These are phyloP conservation scores for Macropodus opercularis DNA, from an alignment of 2,797 vertebrate species.

Conservation along the genomic window DNA sequence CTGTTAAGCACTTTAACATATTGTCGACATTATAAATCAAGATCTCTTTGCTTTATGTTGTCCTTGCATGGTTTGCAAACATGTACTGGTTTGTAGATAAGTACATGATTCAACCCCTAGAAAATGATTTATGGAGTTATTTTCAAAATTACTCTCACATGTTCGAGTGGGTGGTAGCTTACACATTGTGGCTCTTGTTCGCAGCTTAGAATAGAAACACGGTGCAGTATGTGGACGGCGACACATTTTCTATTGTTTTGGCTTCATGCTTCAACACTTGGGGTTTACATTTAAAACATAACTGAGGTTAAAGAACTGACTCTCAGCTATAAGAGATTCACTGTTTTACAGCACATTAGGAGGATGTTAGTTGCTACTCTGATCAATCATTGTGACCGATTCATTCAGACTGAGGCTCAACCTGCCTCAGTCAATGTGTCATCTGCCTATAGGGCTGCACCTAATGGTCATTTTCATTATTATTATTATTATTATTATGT, in stretches of 20 bases:
- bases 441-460: background rate
- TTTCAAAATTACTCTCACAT: conserved; percentile 61
- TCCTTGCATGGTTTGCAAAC: background rate
- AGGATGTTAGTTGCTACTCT: background rate
- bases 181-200: conserved; percentile 62
- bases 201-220: conserved; percentile 62
- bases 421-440: background rate
- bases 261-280: conserved; percentile 35
- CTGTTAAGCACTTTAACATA: no score
- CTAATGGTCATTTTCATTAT: background rate
- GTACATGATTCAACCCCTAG: conserved; percentile 26
- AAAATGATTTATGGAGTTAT: conserved; percentile 54
- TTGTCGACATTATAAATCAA: no score
- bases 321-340: conserved; percentile 5
- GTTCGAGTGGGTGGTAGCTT: conserved; percentile 60
- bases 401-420: no score
- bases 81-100: conserved; percentile 19
- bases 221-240: conserved; percentile 52
- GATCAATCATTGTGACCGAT: background rate
- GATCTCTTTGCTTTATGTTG: conserved; percentile 1
- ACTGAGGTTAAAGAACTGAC: conserved; percentile 27
- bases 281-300: conserved; percentile 51
- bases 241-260: conserved; percentile 63
- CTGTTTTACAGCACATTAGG: background rate
- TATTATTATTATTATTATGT: no score